Conservation (phyloP, 2,888 invertebrate species). For the Caprella mutica region DNA sequence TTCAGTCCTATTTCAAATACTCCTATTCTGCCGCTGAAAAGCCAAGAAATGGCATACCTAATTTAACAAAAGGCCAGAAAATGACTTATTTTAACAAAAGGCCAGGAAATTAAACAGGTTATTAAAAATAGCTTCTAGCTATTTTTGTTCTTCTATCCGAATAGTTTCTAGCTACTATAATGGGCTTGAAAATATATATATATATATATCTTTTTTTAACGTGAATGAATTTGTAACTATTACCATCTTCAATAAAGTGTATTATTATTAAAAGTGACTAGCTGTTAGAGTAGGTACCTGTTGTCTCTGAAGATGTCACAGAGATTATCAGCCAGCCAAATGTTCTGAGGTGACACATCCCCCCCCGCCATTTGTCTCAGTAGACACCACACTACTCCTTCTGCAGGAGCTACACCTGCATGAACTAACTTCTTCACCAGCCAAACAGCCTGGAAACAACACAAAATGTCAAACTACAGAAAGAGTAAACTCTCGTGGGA, state of each 20-base stretch:
- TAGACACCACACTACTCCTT: slow-evolving; percentile 79
- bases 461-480: too few species aligned
- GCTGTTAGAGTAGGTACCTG: slow-evolving; percentile 38
- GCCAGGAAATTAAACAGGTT: too few species aligned
- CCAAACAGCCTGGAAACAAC: slow-evolving; percentile 56
- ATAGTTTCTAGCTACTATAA: too few species aligned
- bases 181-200: too few species aligned
- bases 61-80: too few species aligned
- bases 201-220: not conserved
- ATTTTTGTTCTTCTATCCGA: too few species aligned
- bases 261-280: not conserved
- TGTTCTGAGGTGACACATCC: slow-evolving; percentile 72
- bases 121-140: too few species aligned
- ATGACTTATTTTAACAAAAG: too few species aligned
- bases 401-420: slow-evolving; percentile 73
- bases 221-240: not conserved
- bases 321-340: slow-evolving; percentile 77
- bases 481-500: too few species aligned
- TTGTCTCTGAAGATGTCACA: slow-evolving; percentile 83
- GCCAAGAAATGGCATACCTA: too few species aligned
- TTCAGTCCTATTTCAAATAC: too few species aligned
- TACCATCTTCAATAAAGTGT: not conserved
- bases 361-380: slow-evolving; percentile 91
- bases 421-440: slow-evolving; percentile 59
- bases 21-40: too few species aligned